Conservation (phyloP, 2,888 invertebrate species). For the Creontiades dilutus region DNA sequence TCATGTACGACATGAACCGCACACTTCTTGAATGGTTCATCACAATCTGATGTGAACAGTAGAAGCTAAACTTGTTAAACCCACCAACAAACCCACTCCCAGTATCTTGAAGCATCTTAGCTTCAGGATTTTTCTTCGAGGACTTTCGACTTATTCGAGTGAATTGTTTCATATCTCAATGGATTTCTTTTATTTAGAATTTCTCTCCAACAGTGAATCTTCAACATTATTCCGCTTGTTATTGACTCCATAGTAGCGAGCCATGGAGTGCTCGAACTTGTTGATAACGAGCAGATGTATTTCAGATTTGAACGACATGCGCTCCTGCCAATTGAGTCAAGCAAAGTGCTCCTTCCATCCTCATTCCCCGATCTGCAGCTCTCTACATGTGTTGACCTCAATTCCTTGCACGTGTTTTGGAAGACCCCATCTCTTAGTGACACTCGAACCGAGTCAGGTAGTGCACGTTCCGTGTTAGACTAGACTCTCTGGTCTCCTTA, state of each 20-base stretch:
- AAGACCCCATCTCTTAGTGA: neutral
- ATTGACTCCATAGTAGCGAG: neutral
- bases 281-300: neutral
- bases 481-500: no score
- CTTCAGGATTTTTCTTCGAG: no score
- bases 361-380: neutral
- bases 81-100: no score
- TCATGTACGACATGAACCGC: no score
- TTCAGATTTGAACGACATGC: no score
- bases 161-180: no score
- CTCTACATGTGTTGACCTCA: constrained; percentile 26
- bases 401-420: constrained; percentile 21
- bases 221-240: neutral
- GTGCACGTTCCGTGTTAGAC: neutral
- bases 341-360: neutral
- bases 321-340: neutral
- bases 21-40: no score
- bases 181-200: no score
- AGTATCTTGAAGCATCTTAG: no score
- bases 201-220: neutral
- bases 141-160: no score
- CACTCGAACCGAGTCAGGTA: neutral
- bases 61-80: no score
- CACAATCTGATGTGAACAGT: no score
- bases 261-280: neutral